Percentiles rank a stretch among this genome's conserved stretches.
Evolutionary conservation across 2,113 vertebrate genomes (phyloP).

Genomic region (Menidia beryllina): DNA sequence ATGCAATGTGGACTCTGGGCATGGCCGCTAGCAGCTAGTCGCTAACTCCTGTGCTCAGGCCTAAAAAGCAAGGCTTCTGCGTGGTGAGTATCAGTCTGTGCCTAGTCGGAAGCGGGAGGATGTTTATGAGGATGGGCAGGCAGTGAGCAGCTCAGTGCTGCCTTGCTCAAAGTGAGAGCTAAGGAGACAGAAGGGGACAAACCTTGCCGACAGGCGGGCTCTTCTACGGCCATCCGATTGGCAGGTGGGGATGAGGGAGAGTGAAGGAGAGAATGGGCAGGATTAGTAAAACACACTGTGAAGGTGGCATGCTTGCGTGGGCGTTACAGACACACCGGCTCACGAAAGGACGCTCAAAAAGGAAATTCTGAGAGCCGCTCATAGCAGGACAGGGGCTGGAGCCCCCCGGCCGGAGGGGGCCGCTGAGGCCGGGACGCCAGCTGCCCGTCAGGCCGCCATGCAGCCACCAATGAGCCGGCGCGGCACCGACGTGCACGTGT

Average conservation of each 20-base stretch:
- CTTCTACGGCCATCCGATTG: constrained; percentile 83
- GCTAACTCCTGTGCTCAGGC: not conserved
- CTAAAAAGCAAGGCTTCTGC: too few relatives aligned
- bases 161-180: constrained; percentile 75
- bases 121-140: constrained; percentile 68
- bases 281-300: constrained; percentile 79
- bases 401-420: too few relatives aligned
- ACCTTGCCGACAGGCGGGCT: constrained; percentile 84
- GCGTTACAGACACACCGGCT: constrained; percentile 6
- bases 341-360: not conserved
- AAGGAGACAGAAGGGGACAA: constrained; percentile 84
- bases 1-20: constrained; percentile 54
- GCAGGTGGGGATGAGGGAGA: constrained; percentile 81
- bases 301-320: constrained; percentile 53
- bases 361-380: too few relatives aligned
- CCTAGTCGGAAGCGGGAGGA: constrained; percentile 14
- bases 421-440: too few relatives aligned
- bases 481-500: not conserved
- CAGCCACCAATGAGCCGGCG: too few relatives aligned
- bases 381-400: too few relatives aligned
- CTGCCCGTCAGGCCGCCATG: too few relatives aligned
- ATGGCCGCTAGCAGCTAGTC: not conserved
- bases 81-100: not conserved
- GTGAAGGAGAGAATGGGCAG: constrained; percentile 84
- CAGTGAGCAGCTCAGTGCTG: constrained; percentile 71